Percentiles rank a stretch among this genome's conserved stretches.
These are phyloP conservation scores for Drosophila koepferae DNA, from an alignment of 2,888 invertebrate genomes.

Conservation along the genomic window DNA sequence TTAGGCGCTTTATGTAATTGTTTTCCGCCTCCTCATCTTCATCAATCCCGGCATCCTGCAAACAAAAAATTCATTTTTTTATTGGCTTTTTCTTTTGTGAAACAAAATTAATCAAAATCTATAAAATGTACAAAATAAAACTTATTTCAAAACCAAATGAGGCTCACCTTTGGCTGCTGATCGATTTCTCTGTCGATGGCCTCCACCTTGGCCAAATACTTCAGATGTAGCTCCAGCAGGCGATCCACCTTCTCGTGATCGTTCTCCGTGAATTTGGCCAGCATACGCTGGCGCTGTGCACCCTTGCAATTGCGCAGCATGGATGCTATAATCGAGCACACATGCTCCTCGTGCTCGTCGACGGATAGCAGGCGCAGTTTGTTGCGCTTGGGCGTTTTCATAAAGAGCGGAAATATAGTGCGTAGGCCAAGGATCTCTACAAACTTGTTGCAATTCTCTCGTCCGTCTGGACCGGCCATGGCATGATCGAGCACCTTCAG, in stretches of 20 bases:
- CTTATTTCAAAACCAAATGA: too few relatives aligned
- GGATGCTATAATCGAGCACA: conserved; percentile 95
- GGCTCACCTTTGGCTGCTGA: conserved; percentile 84
- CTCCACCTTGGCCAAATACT: conserved; percentile 97
- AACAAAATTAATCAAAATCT: background rate
- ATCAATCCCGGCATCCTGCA: conserved; percentile 84
- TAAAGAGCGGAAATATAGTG: conserved; percentile 98
- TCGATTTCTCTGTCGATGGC: conserved; percentile 92
- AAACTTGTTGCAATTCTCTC: conserved; percentile 98
- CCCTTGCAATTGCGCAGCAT: conserved; percentile 97
- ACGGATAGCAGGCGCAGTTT: conserved; percentile 91
- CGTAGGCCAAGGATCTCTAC: conserved; percentile 98
- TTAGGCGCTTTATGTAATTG: conserved; percentile 94
- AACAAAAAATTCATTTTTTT: background rate
- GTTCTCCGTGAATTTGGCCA: conserved; percentile 98
- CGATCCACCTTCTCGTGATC: conserved; percentile 99
- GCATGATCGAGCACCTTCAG: conserved; percentile 99
- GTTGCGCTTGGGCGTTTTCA: conserved; percentile 98
- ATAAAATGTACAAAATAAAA: background rate
- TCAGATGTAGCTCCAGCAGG: conserved; percentile 97
- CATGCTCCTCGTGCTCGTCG: conserved; percentile 98
- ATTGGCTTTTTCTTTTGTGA: background rate
- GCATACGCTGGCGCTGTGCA: conserved; percentile 94
- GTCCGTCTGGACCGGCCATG: conserved; percentile 96
- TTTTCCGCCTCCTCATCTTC: conserved; percentile 93